Percentiles rank a stretch among this genome's conserved stretches.
These are phyloP conservation scores for Syndactyla subalaris DNA, from an alignment of 2,797 vertebrate genomes.

Conservation along the genomic window DNA sequence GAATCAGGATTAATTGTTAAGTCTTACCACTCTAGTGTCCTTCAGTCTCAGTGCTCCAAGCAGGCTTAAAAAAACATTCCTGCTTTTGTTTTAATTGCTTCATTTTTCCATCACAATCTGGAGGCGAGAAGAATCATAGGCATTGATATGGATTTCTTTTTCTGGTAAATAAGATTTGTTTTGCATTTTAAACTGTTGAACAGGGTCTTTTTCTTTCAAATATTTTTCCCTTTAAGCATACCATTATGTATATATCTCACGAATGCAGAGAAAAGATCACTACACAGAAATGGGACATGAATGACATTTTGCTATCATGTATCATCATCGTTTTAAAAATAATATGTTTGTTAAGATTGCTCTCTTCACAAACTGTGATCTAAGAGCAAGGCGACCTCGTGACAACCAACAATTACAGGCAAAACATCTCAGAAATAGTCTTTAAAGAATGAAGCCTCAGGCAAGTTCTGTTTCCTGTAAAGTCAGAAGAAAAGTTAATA, in stretches of 20 bases:
- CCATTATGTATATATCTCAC: conserved; percentile 54
- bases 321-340: conserved; percentile 69
- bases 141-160: conserved; percentile 22
- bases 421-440: conserved; percentile 66
- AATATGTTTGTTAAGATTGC: conserved; percentile 66
- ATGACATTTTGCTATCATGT: conserved; percentile 54
- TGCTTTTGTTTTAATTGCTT: neutral
- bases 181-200: conserved; percentile 40
- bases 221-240: conserved; percentile 45
- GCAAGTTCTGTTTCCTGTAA: conserved; percentile 74
- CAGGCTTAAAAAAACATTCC: neutral
- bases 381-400: conserved; percentile 69
- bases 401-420: conserved; percentile 74
- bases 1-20: neutral
- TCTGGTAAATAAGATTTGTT: conserved; percentile 47
- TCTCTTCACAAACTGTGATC: conserved; percentile 60
- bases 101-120: conserved; percentile 16
- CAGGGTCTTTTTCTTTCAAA: neutral
- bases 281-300: conserved; percentile 14
- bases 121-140: neutral
- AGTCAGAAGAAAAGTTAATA: conserved; percentile 75
- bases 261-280: conserved; percentile 51
- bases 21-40: neutral
- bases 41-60: neutral
- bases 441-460: conserved; percentile 73